phyloP scores from a whole-genome alignment of 2,888 invertebrate species.

The Dynastes maya region DNA sequence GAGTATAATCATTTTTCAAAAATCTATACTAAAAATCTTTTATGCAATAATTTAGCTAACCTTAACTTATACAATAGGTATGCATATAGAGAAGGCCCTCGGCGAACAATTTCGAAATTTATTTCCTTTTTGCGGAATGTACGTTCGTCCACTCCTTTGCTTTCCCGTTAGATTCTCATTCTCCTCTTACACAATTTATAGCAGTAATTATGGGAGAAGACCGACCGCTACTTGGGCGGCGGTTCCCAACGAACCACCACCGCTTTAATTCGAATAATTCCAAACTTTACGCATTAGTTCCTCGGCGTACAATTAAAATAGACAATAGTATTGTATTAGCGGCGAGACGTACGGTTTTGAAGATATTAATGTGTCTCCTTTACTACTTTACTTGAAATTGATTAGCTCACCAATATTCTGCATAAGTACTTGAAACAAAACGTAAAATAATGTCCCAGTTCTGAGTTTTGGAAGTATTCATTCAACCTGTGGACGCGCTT shows the following conservation, averaged over 20 bases:
- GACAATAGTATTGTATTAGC: conserved; percentile 5
- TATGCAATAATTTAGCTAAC: no score
- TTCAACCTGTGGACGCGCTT: no score
- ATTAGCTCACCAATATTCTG: no score
- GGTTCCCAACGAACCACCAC: not conserved
- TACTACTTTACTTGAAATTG: not conserved
- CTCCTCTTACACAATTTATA: conserved; percentile 17
- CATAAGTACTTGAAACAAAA: no score
- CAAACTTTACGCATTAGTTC: conserved; percentile 32
- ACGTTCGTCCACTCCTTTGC: not conserved
- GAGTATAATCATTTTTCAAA: no score
- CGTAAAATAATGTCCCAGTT: no score
- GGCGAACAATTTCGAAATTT: conserved; percentile 20
- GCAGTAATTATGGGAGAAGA: conserved; percentile 19
- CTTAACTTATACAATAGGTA: no score
- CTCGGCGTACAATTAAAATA: not conserved
- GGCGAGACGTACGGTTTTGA: not conserved
- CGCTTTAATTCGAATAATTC: conserved; percentile 30
- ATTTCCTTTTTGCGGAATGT: conserved; percentile 31
- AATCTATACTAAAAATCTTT: no score
- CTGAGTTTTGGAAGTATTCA: no score
- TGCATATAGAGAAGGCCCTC: no score
- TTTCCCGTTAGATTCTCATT: no score
- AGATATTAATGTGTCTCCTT: not conserved
- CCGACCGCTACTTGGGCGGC: no score